Evolutionary conservation across 2,888 invertebrate species (phyloP), one percentile per base, ranked within the genome.

Genomic region (Agrochola lychnidis): DNA sequence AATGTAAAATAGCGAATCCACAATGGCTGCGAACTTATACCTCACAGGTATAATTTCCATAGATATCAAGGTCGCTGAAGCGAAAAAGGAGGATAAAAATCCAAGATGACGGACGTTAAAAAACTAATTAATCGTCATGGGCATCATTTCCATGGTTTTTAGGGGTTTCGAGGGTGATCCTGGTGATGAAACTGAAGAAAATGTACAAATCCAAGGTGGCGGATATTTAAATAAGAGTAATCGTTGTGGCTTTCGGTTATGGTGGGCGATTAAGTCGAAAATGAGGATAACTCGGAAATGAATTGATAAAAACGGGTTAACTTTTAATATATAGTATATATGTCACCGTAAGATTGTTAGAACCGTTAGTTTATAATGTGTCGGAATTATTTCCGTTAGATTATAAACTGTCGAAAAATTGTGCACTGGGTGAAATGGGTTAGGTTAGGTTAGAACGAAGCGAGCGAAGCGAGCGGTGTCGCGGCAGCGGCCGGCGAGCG

Each of bases 81-180:
- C 19, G 45, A 45, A 53, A 77, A 78, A 64, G 22, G 3, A 45
- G 22, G 19, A 45, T 48, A 4, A 2, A 30, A 59, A 64, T 48
- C 45, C 14, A 73, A 73, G 6, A 36, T 66, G 73, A 45, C 4
- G 14, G 10, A 30, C 19, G 5, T 14, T 4, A n/a, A 25, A 30
- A 59, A 53, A 59, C 40, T 7, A 74, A 78, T 80, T 61, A 66
- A 81, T 81, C 57, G 19, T 61, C 53, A 81, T 53, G 59, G 51
- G 7, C 7, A 22, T 61, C 16, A 12, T 80, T 73, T 78, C 53
- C 64, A 66, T 61, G 73, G 57, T 80, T 81, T 78, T 61, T 81
- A 80, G 78, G 36, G 81, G 78, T 78, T 77, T 78, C 78, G 80
- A 74, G 42, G 76, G 76, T 53, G 76, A 81, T 22, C 48, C 62